Evolutionary conservation across 2,797 vertebrate species (phyloP), one percentile per base, ranked within the genome.

Genomic region (Sebastes variabilis): DNA sequence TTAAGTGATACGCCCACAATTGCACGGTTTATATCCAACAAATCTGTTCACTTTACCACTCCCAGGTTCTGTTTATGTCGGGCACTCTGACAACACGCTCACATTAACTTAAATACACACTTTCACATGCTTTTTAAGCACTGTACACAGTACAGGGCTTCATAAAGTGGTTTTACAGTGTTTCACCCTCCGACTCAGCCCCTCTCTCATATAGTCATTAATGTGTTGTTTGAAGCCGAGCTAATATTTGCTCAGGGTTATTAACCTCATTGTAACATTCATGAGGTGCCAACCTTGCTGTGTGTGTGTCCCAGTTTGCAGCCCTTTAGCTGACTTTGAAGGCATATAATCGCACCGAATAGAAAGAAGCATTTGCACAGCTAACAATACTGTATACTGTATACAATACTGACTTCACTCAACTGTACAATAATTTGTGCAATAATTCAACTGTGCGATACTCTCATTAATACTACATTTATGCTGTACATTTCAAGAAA

Each of bases 181-280:
- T 60, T 65, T 29, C 69, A 24, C 46, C 66, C 52, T 74, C 30
- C 13, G 6, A 60, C 64, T 77, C 66, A 24, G 49, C 54, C 58
- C 13, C 29, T 77, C 66, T 77, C 61, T 83, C 60, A 32, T 72
- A n/a, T 36, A 65, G 42, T 79, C 58, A 89, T 91, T 87, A 88
- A 83, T 80, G 75, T 87, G 81, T 82, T 87, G 83, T 91, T 89
- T 89, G 73, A 86, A 91, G 80, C 69, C 4, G 10, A 75, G 85
- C 85, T 87, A 84, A 88, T 90, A 87, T 93, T 89, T 90, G 72
- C 80, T 78, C 54, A 34, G 62, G 59, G 83, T 88, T 86, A 88
- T 90, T 91, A 90, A 89, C 85, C 86, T 85, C 66, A 76, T 74
- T 87, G 83, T 66, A 80, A 86, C 83, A 85, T 89, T 89, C 71